Percentiles rank a stretch among this genome's conserved stretches.
These are phyloP conservation scores for Stigmatopora argus DNA, from an alignment of 2,113 vertebrate species.

Conservation along the genomic window DNA sequence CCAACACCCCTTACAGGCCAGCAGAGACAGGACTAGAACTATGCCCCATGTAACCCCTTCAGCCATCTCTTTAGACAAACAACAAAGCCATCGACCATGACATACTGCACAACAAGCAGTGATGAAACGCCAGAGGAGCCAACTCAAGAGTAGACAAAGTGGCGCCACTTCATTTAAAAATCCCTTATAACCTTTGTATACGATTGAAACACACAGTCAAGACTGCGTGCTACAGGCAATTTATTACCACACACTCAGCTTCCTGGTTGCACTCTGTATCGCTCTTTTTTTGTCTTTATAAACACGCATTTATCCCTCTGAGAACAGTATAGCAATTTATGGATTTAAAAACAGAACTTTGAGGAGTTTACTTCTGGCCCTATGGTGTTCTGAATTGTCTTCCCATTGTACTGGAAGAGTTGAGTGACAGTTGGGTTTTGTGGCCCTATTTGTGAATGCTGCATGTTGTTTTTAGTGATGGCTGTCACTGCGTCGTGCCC, in stretches of 20 bases:
- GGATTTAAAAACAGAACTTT: slow-evolving; percentile 12
- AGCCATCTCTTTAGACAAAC: slow-evolving; percentile 37
- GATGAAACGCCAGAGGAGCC: slow-evolving; percentile 35
- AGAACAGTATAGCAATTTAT: slow-evolving; percentile 22
- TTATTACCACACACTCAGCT: slow-evolving; percentile 34
- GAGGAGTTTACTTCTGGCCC: slow-evolving; percentile 34
- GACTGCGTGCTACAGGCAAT: slow-evolving; percentile 44
- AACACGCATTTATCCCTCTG: slow-evolving; percentile 1
- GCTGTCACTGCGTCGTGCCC: slow-evolving; percentile 34
- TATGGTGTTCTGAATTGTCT: slow-evolving; percentile 41
- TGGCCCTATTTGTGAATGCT: slow-evolving; percentile 49
- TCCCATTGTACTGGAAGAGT: slow-evolving; percentile 60
- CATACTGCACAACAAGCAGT: slow-evolving; percentile 25
- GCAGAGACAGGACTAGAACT: slow-evolving; percentile 46
- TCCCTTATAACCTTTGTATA: slow-evolving; percentile 43
- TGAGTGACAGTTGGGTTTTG: slow-evolving; percentile 44
- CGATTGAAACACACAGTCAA: slow-evolving; percentile 38
- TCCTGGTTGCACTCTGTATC: slow-evolving; percentile 21
- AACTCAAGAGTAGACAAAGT: slow-evolving; percentile 19
- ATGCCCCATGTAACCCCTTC: slow-evolving; percentile 36
- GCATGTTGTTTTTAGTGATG: slow-evolving; percentile 57
- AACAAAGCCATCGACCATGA: slow-evolving; percentile 41
- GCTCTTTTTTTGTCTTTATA: no score
- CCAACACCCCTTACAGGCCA: slow-evolving; percentile 17
- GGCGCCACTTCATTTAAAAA: slow-evolving; percentile 35